These are phyloP conservation scores for Castor canadensis DNA, from an alignment of 2,113 vertebrate genomes.

Conservation along the genomic window DNA sequence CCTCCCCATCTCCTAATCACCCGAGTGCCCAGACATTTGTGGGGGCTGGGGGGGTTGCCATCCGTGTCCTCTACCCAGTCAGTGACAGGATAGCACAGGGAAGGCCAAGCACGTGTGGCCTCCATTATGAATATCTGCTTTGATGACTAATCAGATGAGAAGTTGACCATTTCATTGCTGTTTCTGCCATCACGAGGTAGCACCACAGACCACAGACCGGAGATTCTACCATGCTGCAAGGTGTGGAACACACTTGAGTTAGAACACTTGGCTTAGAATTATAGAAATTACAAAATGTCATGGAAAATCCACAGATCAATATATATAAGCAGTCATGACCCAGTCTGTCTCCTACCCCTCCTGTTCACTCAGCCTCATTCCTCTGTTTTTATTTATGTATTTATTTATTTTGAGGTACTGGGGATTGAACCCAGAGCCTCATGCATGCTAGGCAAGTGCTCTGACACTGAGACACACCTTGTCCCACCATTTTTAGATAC, in stretches of 20 bases:
- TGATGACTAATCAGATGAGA: neutral
- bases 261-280: neutral
- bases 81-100: neutral
- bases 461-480: neutral
- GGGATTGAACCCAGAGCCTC: neutral
- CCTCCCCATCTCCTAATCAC: neutral
- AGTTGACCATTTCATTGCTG: neutral
- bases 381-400: neutral
- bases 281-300: neutral
- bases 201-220: neutral
- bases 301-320: neutral
- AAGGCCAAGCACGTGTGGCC: neutral
- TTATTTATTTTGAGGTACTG: neutral
- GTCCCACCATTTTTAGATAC: neutral
- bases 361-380: neutral
- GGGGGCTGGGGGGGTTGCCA: rapidly evolving
- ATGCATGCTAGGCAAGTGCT: neutral
- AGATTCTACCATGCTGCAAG: neutral
- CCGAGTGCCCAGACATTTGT: neutral
- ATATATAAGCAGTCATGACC: neutral
- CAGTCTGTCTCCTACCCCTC: neutral
- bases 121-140: neutral
- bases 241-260: neutral
- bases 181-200: neutral
- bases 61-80: neutral